Evolutionary conservation across 2,113 vertebrate genomes (phyloP).

Genomic region (Centropus bengalensis): DNA sequence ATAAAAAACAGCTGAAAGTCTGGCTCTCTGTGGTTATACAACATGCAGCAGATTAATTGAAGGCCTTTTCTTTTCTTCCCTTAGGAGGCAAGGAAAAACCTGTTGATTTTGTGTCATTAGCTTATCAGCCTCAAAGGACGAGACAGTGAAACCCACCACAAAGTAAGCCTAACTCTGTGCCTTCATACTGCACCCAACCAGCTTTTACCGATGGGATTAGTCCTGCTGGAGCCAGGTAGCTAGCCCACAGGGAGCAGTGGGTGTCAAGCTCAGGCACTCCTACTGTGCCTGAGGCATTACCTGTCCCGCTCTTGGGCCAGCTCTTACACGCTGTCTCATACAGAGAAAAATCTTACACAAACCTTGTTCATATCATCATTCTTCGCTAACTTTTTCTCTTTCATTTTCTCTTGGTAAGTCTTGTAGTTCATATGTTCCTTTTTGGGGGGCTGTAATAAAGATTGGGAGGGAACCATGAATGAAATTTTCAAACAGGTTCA

Average conservation of each 20-base stretch:
- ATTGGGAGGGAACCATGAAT: background rate
- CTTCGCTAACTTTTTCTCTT: conserved; percentile 78
- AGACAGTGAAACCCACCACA: background rate
- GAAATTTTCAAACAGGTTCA: background rate
- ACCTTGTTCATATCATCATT: conserved; percentile 80
- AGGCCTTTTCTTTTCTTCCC: background rate
- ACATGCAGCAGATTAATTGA: background rate
- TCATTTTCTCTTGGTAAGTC: conserved; percentile 84
- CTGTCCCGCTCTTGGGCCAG: background rate
- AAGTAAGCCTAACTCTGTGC: background rate
- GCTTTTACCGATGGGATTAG: background rate
- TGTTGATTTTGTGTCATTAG: background rate
- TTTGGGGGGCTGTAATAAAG: conserved; percentile 84
- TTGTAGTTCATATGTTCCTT: conserved; percentile 90
- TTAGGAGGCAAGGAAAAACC: background rate
- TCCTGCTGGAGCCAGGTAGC: background rate
- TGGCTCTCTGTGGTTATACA: background rate
- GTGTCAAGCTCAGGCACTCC: background rate
- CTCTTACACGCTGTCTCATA: background rate
- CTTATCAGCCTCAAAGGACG: background rate
- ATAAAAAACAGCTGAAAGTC: conserved; percentile 35
- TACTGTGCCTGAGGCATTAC: background rate
- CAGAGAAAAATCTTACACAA: conserved; percentile 32
- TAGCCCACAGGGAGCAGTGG: background rate
- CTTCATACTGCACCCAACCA: background rate